These are phyloP conservation scores for Wiebesia pumilae DNA, from an alignment of 1,140 invertebrate species.

Conservation along the genomic window DNA sequence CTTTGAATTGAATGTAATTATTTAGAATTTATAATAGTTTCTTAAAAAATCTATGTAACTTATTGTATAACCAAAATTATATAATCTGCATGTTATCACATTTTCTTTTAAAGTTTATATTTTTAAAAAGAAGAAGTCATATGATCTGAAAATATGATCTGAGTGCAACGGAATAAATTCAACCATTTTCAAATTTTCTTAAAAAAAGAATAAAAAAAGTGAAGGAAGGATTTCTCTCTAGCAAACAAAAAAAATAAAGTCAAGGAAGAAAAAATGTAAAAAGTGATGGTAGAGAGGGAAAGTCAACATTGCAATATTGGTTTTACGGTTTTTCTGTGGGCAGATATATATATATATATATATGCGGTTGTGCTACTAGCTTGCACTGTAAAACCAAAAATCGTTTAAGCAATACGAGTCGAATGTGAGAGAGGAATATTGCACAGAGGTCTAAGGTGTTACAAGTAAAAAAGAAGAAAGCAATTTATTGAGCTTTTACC, in stretches of 20 bases:
- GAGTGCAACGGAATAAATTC: background rate
- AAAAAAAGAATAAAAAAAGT: too few species aligned
- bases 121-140: too few species aligned
- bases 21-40: too few species aligned
- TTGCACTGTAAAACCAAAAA: slow-evolving; percentile 43
- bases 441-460: background rate
- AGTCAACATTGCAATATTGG: slow-evolving; percentile 49
- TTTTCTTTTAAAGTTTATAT: too few species aligned
- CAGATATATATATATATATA: background rate
- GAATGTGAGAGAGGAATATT: slow-evolving; percentile 47
- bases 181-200: too few species aligned
- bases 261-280: background rate
- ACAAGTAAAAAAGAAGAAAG: slow-evolving; percentile 19
- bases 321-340: slow-evolving; percentile 37
- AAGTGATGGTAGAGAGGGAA: background rate
- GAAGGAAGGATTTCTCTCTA: background rate
- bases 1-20: too few species aligned
- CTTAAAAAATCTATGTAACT: too few species aligned
- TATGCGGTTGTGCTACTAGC: too few species aligned
- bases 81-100: too few species aligned
- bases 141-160: too few species aligned
- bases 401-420: slow-evolving; percentile 44
- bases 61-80: too few species aligned
- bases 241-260: background rate
- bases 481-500: slow-evolving; percentile 1